These are phyloP conservation scores for Columba livia DNA, from an alignment of 2,113 vertebrate genomes.

Conservation along the genomic window DNA sequence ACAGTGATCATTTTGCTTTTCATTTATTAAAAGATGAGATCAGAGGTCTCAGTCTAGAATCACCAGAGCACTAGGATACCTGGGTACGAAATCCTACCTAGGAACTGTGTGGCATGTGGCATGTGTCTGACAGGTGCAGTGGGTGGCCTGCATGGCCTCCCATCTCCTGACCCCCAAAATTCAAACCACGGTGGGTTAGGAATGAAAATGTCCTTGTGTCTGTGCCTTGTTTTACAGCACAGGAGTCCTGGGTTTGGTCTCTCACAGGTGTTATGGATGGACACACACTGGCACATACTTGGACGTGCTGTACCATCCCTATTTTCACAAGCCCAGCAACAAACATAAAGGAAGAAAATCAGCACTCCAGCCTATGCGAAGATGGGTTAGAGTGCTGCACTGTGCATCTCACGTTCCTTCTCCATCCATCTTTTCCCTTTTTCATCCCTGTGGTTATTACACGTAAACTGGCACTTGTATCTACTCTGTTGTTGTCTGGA, in stretches of 20 bases:
- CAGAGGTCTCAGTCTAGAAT: neutral
- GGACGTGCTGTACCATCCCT: fast-evolving
- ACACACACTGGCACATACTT: neutral
- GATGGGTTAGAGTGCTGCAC: neutral
- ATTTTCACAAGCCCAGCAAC: neutral
- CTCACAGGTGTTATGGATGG: neutral
- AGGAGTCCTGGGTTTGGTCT: neutral
- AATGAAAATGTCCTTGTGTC: neutral
- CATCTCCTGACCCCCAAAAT: neutral
- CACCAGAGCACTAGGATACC: too few relatives aligned
- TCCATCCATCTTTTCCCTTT: neutral
- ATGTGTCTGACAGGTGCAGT: neutral
- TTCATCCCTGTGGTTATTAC: fast-evolving
- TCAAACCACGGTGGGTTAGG: neutral
- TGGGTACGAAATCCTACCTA: neutral
- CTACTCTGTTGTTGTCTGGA: neutral
- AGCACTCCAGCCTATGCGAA: neutral
- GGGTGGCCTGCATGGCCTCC: neutral
- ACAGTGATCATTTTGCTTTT: neutral
- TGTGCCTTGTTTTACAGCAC: neutral
- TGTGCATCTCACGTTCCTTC: neutral
- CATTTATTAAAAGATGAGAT: neutral
- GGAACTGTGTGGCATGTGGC: neutral
- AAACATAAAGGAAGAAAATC: neutral
- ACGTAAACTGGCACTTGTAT: fast-evolving